Base-by-base conservation (phyloP, 2,888 invertebrate genomes). In the Diarsia brunnea region DNA sequence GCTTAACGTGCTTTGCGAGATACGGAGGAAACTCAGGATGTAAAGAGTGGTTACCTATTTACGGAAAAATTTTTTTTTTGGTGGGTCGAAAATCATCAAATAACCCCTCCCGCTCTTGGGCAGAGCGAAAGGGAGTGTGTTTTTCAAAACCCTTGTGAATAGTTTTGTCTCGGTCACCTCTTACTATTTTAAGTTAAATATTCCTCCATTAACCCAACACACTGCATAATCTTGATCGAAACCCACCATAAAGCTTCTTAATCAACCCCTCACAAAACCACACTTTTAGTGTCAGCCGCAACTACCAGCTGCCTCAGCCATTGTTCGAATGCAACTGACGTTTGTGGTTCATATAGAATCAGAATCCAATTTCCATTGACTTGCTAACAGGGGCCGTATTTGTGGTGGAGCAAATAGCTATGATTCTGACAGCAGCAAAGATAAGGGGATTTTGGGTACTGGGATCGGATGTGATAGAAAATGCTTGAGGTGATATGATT, bases 261-360 rank as follows among this genome's bases (percentile, higher is more conserved):
- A 31, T 43, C 45, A n/a, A 5, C 2, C 1, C 31, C 43, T 63
- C 51, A 58, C 14, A 21, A 69, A 8, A 81, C 75, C 61, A 58
- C 68, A 69, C 27, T 66, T 81, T 81, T 45, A 84, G 55, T 53
- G 61, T 31, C 64, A 47, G 24, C 31, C 14, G 14, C 12, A 81
- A 58, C 27, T 58, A 51, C 27, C 38, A 53, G 61, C 63, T 53
- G 63, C 43, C 24, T 77, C 79, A 43, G 72, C 82, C 38, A 51
- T 49, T 69, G 16, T 47, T 38, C 38, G 49, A 86, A 68, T 70
- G 69, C 55, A 73, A 83, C 55, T 78, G 82, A 86, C 82, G 4
- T 83, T 82, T 83, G 82, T 70, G 82, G 84, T 82, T 77, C 71
- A 64, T 73, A 53, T 73, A 83, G 84, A 83, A 76, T 65, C 72